A percentile compares a stretch with the other conserved stretches of the same genome.
These are phyloP conservation scores for Carapus acus DNA, from an alignment of 2,797 vertebrate genomes.

Conservation along the genomic window DNA sequence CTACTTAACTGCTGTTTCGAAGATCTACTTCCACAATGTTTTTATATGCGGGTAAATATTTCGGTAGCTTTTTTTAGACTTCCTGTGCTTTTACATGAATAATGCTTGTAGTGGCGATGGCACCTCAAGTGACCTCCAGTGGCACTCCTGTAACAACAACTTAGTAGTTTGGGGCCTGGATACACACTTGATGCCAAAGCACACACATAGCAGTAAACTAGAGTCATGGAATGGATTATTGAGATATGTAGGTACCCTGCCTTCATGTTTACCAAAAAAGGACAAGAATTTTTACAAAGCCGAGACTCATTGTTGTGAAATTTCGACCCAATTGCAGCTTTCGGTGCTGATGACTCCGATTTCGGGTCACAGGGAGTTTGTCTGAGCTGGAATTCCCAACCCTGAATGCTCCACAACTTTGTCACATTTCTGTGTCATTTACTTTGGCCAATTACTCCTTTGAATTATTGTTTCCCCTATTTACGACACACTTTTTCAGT, in stretches of 20 bases:
- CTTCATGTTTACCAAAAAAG: slow-evolving; percentile 50
- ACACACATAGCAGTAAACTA: slow-evolving; percentile 50
- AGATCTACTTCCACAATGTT: background rate
- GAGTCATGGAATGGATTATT: slow-evolving; percentile 53
- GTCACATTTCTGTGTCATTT: too few species aligned
- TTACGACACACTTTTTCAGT: slow-evolving; percentile 4
- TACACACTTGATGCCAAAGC: slow-evolving; percentile 44
- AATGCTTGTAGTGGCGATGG: slow-evolving; percentile 27
- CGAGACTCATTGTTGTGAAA: slow-evolving; percentile 14
- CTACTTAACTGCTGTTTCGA: background rate
- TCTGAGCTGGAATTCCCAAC: background rate
- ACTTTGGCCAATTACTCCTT: too few species aligned
- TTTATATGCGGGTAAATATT: background rate
- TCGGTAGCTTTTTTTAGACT: slow-evolving; percentile 1
- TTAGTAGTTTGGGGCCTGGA: slow-evolving; percentile 35
- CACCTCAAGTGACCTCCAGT: slow-evolving; percentile 50
- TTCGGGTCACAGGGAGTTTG: background rate
- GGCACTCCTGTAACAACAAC: slow-evolving; percentile 42
- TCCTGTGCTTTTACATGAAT: slow-evolving; percentile 16
- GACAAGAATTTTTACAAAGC: slow-evolving; percentile 40
- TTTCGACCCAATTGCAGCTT: slow-evolving; percentile 13
- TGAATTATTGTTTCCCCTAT: background rate
- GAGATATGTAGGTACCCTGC: slow-evolving; percentile 47
- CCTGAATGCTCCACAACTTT: background rate
- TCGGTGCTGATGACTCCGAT: too few species aligned